phyloP scores from a whole-genome alignment of 2,113 vertebrate genomes.

The Cichladusa arquata region DNA sequence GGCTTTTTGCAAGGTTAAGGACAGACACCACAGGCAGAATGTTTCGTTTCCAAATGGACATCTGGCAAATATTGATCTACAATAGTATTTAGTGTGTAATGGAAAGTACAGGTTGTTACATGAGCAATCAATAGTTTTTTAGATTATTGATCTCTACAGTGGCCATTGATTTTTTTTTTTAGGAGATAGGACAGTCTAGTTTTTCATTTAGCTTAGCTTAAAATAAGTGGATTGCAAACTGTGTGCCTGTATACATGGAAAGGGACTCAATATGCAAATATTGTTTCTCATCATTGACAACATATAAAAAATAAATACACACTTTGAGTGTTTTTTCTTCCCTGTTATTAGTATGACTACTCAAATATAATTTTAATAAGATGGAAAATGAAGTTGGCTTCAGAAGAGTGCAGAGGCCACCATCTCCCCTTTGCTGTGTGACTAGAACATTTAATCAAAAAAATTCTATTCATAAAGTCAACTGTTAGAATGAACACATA shows the following conservation, averaged over 20 bases:
- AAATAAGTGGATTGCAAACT: neutral
- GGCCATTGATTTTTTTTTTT: neutral
- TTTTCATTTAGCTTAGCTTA: conserved; percentile 14
- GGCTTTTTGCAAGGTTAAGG: neutral
- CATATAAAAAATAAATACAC: neutral
- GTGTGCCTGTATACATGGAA: neutral
- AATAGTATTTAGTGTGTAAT: neutral
- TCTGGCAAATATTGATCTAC: conserved; percentile 5
- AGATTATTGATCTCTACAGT: conserved; percentile 1
- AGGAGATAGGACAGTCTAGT: neutral
- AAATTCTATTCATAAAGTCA: neutral
- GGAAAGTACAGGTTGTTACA: conserved; percentile 41
- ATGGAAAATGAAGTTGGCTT: neutral
- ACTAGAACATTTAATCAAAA: neutral
- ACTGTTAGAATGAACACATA: neutral
- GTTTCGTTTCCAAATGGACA: neutral
- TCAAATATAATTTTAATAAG: neutral
- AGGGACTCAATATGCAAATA: neutral
- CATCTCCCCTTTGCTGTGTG: neutral
- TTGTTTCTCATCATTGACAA: neutral
- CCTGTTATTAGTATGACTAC: neutral
- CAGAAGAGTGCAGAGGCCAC: neutral
- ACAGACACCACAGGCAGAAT: neutral
- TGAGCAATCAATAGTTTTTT: conserved; percentile 5
- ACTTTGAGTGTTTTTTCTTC: neutral